Conservation (phyloP, 2,888 invertebrate genomes). For the Hybos culiciformis region DNA sequence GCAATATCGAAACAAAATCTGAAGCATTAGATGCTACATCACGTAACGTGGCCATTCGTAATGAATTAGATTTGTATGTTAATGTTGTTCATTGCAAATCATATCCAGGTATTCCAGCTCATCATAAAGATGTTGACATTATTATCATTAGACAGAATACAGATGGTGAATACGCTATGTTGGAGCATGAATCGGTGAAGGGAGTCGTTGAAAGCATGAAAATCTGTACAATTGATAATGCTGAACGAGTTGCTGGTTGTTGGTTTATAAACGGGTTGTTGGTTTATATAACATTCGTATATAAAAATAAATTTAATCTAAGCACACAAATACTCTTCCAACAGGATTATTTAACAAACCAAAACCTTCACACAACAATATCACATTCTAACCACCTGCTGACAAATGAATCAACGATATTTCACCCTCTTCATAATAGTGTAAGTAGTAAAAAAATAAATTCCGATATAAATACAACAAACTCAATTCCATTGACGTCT, state of each 20-base stretch:
- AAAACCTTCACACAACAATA: too few species aligned
- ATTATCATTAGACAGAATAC: constrained; percentile 88
- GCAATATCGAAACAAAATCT: constrained; percentile 89
- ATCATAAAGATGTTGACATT: constrained; percentile 79
- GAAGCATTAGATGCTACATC: constrained; percentile 70
- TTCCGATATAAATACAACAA: too few species aligned
- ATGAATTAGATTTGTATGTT: constrained; percentile 84
- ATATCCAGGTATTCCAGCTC: constrained; percentile 65
- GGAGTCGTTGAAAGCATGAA: constrained; percentile 96
- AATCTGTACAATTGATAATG: constrained; percentile 74
- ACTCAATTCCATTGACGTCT: too few species aligned
- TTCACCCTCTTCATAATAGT: too few species aligned
- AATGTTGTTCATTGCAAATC: constrained; percentile 88
- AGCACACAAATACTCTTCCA: too few species aligned
- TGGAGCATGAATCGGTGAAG: constrained; percentile 86
- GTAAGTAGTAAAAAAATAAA: too few species aligned
- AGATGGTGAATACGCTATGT: constrained; percentile 95
- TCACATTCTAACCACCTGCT: too few species aligned
- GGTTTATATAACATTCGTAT: too few species aligned
- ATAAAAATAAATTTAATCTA: too few species aligned
- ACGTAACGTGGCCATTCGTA: constrained; percentile 84
- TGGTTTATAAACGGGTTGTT: too few species aligned
- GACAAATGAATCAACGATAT: too few species aligned
- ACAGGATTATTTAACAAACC: too few species aligned
- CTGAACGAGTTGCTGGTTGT: constrained; percentile 82